Base-by-base conservation (phyloP, 2,113 vertebrate genomes). In the Toxotes chatareus region DNA sequence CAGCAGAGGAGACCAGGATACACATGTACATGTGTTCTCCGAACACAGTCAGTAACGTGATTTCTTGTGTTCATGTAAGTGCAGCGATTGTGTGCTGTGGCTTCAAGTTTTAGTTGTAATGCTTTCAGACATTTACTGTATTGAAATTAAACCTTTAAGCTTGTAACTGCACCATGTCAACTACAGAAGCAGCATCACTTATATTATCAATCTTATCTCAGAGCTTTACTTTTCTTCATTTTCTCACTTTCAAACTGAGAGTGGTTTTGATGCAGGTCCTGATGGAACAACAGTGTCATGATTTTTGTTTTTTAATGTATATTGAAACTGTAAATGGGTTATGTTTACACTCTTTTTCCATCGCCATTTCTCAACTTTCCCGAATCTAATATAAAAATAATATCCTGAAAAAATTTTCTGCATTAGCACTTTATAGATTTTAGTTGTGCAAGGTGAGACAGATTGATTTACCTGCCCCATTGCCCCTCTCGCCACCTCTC, bases 351-450 rank as follows among this genome's bases (percentile, higher is more conserved):
- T 79, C 23, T 47, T 62, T 53, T 34, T 49, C n/a, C 55, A n/a
- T 83, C 38, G 49, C 38, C 31, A 36, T 68, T 61, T 67, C 59
- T 84, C 53, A 62, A 32, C 65, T 69, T 76, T 78, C 31, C 38
- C 19, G 19, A 38, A 21, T 42, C 19, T 75, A 68, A 84, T 63
- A 21, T 68, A 72, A 60, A 82, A 79, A 75, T 80, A 70, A 88
- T 87, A 73, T 83, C 76, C 53, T 66, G 49, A 2, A 65, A 73
- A 80, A 68, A 60, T 73, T 21, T 23, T 74, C 36, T 1, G 11
- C 84, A 73, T 90, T 87, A 77, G 59, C 74, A 72, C 56, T 87
- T 83, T 57, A 88, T 84, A 69, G 88, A 90, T 89, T 82, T 86
- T 63, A 47, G 49, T 44, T 47, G 75, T 56, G 69, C 64, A 66